Evolutionary conservation across 2,797 vertebrate species (phyloP).

Genomic region (Labeo calbasu): DNA sequence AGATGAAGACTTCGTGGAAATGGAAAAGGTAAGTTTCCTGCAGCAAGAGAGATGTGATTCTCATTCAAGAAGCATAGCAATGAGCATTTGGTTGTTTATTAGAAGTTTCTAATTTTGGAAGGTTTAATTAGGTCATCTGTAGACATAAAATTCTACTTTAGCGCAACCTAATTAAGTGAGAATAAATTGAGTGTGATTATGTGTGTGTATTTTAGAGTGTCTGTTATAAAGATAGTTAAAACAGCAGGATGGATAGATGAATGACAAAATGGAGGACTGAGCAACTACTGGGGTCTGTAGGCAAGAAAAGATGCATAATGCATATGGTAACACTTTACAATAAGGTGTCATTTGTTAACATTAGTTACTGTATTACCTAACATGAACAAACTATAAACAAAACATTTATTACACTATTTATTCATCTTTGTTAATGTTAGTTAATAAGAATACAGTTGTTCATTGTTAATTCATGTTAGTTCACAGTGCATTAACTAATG

Average conservation of each 20-base stretch:
- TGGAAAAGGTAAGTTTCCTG: conserved; percentile 87
- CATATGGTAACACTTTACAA: too few relatives aligned
- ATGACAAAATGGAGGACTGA: background rate
- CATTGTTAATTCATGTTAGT: too few relatives aligned
- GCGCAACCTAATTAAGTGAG: background rate
- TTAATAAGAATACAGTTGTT: too few relatives aligned
- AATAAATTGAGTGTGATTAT: background rate
- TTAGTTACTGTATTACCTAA: too few relatives aligned
- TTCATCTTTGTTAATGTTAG: too few relatives aligned
- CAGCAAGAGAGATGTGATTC: background rate
- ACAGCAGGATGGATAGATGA: background rate
- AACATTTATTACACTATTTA: too few relatives aligned
- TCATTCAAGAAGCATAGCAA: background rate
- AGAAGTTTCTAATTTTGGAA: conserved; percentile 7
- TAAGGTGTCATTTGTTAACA: too few relatives aligned
- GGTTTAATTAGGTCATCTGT: background rate
- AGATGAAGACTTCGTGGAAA: conserved; percentile 92
- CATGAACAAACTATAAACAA: too few relatives aligned
- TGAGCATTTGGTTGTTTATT: conserved; percentile 5
- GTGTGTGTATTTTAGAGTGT: background rate
- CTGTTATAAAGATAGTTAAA: background rate
- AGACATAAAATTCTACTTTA: background rate
- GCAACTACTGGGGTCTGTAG: background rate
- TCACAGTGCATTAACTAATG: too few relatives aligned
- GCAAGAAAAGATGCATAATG: background rate